Evolutionary conservation across 1,140 invertebrate species (phyloP).

Genomic region (Anastrepha ludens): DNA sequence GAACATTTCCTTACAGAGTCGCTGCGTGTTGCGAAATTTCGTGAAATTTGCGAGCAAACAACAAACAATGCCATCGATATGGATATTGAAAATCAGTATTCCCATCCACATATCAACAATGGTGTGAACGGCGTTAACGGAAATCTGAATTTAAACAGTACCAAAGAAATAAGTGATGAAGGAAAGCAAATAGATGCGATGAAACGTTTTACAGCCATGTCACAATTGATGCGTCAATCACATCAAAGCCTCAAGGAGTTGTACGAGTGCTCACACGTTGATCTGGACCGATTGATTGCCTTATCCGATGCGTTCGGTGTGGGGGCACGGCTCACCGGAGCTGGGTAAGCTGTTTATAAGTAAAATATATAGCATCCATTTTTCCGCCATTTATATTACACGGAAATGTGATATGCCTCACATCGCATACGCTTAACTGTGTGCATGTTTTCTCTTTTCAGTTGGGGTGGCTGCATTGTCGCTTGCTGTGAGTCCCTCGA

Average conservation of each 20-base stretch:
- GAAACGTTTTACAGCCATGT: conserved; percentile 13
- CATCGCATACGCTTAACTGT: neutral
- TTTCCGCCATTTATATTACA: neutral
- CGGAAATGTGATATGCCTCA: neutral
- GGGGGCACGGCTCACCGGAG: conserved; percentile 94
- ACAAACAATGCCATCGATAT: neutral
- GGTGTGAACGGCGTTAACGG: conserved; percentile 28
- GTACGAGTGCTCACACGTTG: conserved; percentile 96
- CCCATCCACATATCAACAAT: neutral
- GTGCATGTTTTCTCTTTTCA: conserved; percentile 71
- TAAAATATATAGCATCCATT: neutral
- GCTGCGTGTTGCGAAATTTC: conserved; percentile 85
- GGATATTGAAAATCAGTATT: neutral
- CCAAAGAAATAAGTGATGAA: neutral
- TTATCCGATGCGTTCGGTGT: conserved; percentile 83
- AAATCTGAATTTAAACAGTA: neutral
- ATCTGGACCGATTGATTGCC: conserved; percentile 89
- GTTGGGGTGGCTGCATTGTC: conserved; percentile 97
- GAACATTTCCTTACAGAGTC: conserved; percentile 79
- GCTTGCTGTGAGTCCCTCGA: conserved; percentile 84
- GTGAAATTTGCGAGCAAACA: conserved; percentile 74
- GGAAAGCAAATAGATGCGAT: neutral
- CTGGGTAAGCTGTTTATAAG: conserved; percentile 79
- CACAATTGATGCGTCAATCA: conserved; percentile 88
- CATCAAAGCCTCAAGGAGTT: conserved; percentile 89